Evolutionary conservation across 2,797 vertebrate species (phyloP).

Genomic region (Phalloptychus januarius): DNA sequence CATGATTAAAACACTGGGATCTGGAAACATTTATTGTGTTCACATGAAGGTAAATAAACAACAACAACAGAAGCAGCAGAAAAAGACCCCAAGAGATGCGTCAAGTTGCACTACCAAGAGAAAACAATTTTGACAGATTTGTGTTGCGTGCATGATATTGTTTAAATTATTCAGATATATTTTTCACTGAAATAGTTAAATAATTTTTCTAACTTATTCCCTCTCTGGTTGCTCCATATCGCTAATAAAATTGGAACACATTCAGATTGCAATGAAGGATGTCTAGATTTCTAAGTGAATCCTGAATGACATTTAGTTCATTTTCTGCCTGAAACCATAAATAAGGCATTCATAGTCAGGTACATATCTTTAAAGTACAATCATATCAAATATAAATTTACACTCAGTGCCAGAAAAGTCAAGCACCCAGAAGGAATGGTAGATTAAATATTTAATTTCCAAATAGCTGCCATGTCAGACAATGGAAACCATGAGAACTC

Average conservation of each 20-base stretch:
- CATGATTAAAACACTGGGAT: conserved; percentile 8
- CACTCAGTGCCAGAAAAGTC: not conserved
- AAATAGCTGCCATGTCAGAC: not conserved
- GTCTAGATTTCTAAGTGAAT: not conserved
- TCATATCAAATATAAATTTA: not conserved
- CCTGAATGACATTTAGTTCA: not conserved
- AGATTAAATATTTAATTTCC: not conserved
- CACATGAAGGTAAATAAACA: not conserved
- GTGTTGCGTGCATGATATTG: not conserved
- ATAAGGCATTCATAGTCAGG: not conserved
- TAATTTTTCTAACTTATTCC: not conserved
- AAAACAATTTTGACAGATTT: conserved; percentile 6
- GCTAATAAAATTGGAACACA: not conserved
- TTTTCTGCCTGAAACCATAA: not conserved
- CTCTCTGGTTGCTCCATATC: not conserved
- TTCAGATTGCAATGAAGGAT: not conserved
- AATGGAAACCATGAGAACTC: not conserved
- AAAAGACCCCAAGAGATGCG: not conserved
- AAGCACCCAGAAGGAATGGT: not conserved
- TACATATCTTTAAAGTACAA: not conserved
- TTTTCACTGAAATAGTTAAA: not conserved
- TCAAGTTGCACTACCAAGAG: not conserved
- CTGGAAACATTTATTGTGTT: conserved; percentile 12
- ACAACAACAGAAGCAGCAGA: not conserved
- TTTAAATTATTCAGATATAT: not conserved